Base-by-base conservation (phyloP, 2,113 vertebrate genomes). In the Poecilia latipinna region DNA sequence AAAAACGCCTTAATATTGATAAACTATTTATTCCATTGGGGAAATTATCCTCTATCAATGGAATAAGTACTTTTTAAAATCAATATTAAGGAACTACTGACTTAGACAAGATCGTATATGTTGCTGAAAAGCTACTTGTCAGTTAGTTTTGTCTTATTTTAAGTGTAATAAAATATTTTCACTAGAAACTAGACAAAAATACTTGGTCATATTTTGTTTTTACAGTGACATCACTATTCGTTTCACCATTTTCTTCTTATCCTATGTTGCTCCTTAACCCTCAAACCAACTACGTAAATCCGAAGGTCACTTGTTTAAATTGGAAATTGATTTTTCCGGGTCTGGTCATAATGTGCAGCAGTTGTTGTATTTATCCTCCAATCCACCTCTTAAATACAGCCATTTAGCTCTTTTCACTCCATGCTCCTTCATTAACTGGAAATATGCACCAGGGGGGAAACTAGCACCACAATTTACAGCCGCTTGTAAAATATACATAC, bases 251-350 rank as follows among this genome's bases (percentile, higher is more conserved):
- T 75, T 73, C 61, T 78, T 80, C 67, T 57, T 12, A 67, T 79
- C 71, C 48, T 57, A 65, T 28, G 35, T 28, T 61, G 19, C 74
- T 82, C 12, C 54, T 48, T 19, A 48, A 19, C 67, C 42, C 4
- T 51, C 69, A 86, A 0, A 70, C 51, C 79, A 85, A 74, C 85
- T 86, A 81, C 39, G 60, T 54, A 84, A 89, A 90, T 89, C 80
- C 86, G 87, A 87, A 80, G 85, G 90, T 77, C 87, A 84, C 68
- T 68, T 67, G 35, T 61, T 37, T 79, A 31, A 66, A 66, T 83
- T 83, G 51, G 66, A 77, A 91, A 88, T 75, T 8, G 66, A 48
- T 48, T 48, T 48, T 48, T 67, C 48, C 61, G 35, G 22, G 35
- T 61, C 11, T n/a, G n/a, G 72, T 67, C 79, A 29, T 69, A 82